These are phyloP conservation scores for Noctua pronuba DNA, from an alignment of 2,888 invertebrate genomes.

Conservation along the genomic window DNA sequence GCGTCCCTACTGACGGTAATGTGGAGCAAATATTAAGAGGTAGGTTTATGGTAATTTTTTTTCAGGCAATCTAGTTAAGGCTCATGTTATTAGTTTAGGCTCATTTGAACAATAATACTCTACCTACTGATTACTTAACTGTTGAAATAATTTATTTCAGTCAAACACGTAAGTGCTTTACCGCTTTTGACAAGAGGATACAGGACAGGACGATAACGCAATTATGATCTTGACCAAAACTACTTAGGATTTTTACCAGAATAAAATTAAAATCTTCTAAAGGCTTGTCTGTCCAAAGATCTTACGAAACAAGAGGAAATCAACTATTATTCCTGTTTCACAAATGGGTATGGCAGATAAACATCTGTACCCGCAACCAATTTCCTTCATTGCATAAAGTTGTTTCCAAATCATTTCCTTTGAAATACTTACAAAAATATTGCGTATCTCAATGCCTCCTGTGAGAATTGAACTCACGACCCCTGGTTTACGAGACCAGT, in stretches of 20 bases:
- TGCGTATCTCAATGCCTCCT: slow-evolving; percentile 91
- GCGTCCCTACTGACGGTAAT: background rate
- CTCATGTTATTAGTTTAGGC: background rate
- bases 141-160: background rate
- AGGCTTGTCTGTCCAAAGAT: background rate
- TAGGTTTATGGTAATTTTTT: background rate
- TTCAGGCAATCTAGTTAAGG: background rate
- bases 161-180: background rate
- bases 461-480: slow-evolving; percentile 96
- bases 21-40: background rate
- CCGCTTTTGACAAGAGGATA: background rate
- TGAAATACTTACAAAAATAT: slow-evolving; percentile 5
- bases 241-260: background rate
- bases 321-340: background rate
- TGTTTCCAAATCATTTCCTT: background rate
- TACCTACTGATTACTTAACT: background rate
- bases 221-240: background rate
- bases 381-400: background rate
- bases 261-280: background rate
- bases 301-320: background rate
- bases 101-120: background rate
- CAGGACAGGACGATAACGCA: background rate
- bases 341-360: background rate
- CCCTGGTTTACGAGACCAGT: slow-evolving; percentile 96
- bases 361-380: background rate